These are phyloP conservation scores for Taurulus bubalis DNA, from an alignment of 2,113 vertebrate species.

Conservation along the genomic window DNA sequence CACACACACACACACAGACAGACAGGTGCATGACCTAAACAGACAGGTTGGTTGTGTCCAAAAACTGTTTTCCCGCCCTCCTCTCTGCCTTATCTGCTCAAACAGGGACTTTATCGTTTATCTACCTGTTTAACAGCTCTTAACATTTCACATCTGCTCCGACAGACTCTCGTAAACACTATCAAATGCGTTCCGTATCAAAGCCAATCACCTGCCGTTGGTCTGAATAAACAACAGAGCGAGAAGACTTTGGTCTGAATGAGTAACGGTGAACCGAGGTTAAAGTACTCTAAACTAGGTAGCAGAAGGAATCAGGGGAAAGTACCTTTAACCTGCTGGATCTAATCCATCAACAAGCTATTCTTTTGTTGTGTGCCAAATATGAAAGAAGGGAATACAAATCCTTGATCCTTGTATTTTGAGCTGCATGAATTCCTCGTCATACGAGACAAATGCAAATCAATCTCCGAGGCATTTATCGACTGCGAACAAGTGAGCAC, in stretches of 20 bases:
- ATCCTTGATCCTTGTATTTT: neutral
- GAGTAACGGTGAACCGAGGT: slow-evolving; percentile 42
- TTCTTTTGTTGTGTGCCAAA: neutral
- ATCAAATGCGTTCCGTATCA: slow-evolving; percentile 55
- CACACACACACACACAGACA: slow-evolving; percentile 25
- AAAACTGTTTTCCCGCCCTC: slow-evolving; percentile 17
- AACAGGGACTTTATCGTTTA: slow-evolving; percentile 63
- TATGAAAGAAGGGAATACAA: slow-evolving; percentile 6
- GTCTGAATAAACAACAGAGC: slow-evolving; percentile 57
- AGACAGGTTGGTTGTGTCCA: slow-evolving; percentile 29
- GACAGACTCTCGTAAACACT: slow-evolving; percentile 65
- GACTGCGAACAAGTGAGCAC: slow-evolving; percentile 34
- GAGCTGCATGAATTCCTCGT: slow-evolving; percentile 8
- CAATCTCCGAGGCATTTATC: slow-evolving; percentile 48
- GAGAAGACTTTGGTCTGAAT: slow-evolving; percentile 61
- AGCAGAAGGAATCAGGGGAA: neutral
- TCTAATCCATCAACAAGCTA: slow-evolving; percentile 1
- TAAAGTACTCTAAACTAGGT: slow-evolving; percentile 43
- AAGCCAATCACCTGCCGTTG: slow-evolving; percentile 54
- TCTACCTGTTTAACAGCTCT: slow-evolving; percentile 56
- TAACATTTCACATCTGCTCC: slow-evolving; percentile 72
- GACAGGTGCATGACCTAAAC: slow-evolving; percentile 59
- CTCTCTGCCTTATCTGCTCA: slow-evolving; percentile 70
- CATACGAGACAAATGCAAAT: slow-evolving; percentile 14
- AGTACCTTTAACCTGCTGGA: slow-evolving; percentile 10